Base-by-base conservation (phyloP, 1,140 invertebrate species). In the Eueides isabella region DNA sequence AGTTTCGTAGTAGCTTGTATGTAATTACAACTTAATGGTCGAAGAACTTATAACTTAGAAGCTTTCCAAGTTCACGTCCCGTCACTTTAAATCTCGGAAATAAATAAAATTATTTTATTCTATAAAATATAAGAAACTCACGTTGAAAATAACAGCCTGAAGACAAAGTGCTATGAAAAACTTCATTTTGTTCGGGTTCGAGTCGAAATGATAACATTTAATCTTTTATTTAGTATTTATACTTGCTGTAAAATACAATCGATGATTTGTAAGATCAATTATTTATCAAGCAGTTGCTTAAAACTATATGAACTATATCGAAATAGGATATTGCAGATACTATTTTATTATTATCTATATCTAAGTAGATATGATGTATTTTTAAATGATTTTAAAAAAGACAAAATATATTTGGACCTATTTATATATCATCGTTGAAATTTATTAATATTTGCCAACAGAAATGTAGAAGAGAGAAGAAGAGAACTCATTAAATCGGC, bases 181-280 rank as follows among this genome's bases (percentile, higher is more conserved):
- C 61, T 75, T 75, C 77, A 78, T 78, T 72, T 67, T 75, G 38
- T 38, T 35, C 26, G 14, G 28, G 30, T 11, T 71, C 71, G 29
- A 61, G 30, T 35, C 12, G 69, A 75, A 77, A 70, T 77, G 76
- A 75, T 66, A 30, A 23, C 7, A 23, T 61, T 66, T 14, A 55
- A 44, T 12, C 11, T 19, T 38, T 16, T 30, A 0, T n/a, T 67
- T 70, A 48, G 41, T 66, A 66, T 75, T 61, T 78, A 72, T 75
- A 78, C 64, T 35, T 73, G 7, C 26, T 28, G 19, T n/a, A 14
- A 26, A 30, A 30, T 64, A 41, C 63, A 75, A 78, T 75, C 73
- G 28, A 48, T 26, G 12, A 30, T 41, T 75, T 55, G 48, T 55
- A 55, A 55, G 48, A 55, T 55, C 19, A 48, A 55, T 55, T 55